Percentiles rank a stretch among this genome's conserved stretches.
These are phyloP conservation scores for Polylopha cassiicola DNA, from an alignment of 2,888 invertebrate genomes.

Conservation along the genomic window DNA sequence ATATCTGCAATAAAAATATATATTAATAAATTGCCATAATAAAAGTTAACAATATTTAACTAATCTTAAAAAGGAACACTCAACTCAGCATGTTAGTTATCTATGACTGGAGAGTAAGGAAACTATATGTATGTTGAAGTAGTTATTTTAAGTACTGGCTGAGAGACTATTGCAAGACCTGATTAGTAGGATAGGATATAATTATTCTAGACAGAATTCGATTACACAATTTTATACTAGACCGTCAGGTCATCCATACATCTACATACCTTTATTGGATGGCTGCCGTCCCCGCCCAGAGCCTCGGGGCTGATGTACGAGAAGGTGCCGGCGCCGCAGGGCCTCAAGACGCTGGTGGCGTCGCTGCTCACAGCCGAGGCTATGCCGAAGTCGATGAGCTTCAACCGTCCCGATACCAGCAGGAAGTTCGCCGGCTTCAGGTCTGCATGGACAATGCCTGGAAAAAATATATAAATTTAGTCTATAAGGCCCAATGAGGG, in stretches of 20 bases:
- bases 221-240: too few relatives aligned
- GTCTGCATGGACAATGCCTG: conserved; percentile 97
- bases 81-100: not conserved
- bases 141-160: too few relatives aligned
- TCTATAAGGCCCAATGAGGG: not conserved
- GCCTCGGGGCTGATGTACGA: conserved; percentile 99
- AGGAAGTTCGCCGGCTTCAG: conserved; percentile 98
- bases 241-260: too few relatives aligned
- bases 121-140: too few relatives aligned
- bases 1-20: conserved; percentile 78
- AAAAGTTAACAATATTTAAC: too few relatives aligned
- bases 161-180: too few relatives aligned
- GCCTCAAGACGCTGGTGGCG: conserved; percentile 91
- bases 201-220: too few relatives aligned
- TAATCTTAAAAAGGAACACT: too few relatives aligned
- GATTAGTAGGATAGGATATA: too few relatives aligned
- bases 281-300: conserved; percentile 64
- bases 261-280: conserved; percentile 60
- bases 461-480: not conserved
- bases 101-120: too few relatives aligned
- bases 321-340: conserved; percentile 90
- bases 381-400: conserved; percentile 98
- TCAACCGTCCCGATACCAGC: conserved; percentile 88
- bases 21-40: not conserved
- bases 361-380: conserved; percentile 91